Percentiles rank a stretch among this genome's conserved stretches.
phyloP scores from a whole-genome alignment of 1,140 invertebrate species.

The Leptonema lineaticorne region DNA sequence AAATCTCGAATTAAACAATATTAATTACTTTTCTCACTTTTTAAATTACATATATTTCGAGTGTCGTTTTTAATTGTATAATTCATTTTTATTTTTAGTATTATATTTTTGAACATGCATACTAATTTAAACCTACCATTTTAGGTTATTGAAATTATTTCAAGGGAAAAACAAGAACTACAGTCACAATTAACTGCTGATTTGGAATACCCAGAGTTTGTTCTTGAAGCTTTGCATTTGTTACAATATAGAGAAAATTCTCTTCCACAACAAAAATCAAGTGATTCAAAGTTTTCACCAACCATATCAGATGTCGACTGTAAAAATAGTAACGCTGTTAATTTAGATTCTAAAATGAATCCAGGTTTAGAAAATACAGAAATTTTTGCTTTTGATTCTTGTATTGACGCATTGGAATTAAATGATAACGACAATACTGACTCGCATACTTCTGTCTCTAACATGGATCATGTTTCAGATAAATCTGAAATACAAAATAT shows the following conservation, averaged over 20 bases:
- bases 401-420: neutral
- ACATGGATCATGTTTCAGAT: neutral
- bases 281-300: too few species aligned
- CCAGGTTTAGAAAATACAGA: neutral
- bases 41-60: neutral
- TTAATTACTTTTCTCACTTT: neutral
- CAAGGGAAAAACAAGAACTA: constrained; percentile 72
- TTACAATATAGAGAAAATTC: constrained; percentile 54
- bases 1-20: too few species aligned
- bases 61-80: neutral
- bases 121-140: too few species aligned
- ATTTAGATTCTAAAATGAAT: neutral
- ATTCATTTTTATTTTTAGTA: constrained; percentile 41
- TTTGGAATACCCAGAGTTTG: constrained; percentile 77
- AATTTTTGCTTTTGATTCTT: neutral
- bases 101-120: neutral
- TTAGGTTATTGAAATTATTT: constrained; percentile 66
- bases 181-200: constrained; percentile 61
- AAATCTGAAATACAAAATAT: neutral
- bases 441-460: neutral
- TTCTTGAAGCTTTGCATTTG: constrained; percentile 75
- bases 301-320: neutral
- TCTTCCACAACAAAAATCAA: constrained; percentile 40
- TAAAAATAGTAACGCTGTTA: neutral
- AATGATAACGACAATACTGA: neutral